Evolutionary conservation across 2,113 vertebrate species (phyloP).

Genomic region (Alligator sinensis): DNA sequence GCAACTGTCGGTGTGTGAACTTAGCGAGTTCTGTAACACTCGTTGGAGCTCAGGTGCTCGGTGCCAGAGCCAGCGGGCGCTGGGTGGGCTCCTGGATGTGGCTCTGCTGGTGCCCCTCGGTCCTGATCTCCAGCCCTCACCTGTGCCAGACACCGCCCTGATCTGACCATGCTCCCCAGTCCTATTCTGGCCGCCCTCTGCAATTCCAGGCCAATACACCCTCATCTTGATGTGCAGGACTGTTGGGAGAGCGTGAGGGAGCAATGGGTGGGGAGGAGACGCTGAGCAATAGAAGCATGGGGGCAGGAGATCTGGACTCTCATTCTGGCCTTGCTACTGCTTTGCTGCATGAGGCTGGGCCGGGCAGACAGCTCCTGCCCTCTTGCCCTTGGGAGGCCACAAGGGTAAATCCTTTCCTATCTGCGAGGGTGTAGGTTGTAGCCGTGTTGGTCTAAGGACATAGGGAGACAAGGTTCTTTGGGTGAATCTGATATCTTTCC

Average conservation of each 20-base stretch:
- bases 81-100: neutral
- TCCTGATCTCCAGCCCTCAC: neutral
- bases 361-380: no score
- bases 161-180: no score
- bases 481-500: no score
- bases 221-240: neutral
- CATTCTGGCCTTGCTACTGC: no score
- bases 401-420: no score
- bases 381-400: no score
- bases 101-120: neutral
- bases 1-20: fast-evolving
- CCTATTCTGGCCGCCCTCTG: no score
- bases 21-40: neutral
- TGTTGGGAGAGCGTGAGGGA: neutral
- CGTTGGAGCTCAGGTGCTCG: fast-evolving
- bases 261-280: no score
- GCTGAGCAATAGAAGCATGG: neutral
- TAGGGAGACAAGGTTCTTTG: no score
- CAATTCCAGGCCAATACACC: neutral
- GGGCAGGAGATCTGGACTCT: neutral
- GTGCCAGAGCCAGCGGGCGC: neutral
- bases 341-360: no score
- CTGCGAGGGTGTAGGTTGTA: no score
- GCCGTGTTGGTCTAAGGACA: no score
- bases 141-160: neutral